Percentiles rank a stretch among this genome's conserved stretches.
These are phyloP conservation scores for Trinorchestia longiramus DNA, from an alignment of 1,140 invertebrate species.

Conservation along the genomic window DNA sequence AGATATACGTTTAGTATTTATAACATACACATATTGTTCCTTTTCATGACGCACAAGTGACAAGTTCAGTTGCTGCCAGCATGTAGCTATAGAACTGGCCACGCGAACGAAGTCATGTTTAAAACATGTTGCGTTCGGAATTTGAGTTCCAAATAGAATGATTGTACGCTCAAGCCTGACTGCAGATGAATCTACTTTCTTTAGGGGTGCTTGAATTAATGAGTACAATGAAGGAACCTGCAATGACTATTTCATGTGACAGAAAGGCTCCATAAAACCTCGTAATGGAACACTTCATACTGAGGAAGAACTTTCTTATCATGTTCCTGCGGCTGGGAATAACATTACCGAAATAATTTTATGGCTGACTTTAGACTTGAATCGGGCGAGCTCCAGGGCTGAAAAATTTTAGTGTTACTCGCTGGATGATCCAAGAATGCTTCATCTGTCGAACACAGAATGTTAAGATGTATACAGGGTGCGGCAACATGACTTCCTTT, in stretches of 20 bases:
- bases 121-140: not conserved
- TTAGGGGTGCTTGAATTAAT: conserved; percentile 20
- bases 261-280: conserved; percentile 12
- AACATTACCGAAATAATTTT: conserved; percentile 23
- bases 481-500: too few relatives aligned
- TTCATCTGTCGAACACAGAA: not conserved
- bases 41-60: not conserved
- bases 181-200: not conserved
- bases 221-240: not conserved
- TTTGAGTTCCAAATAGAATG: not conserved
- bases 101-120: not conserved
- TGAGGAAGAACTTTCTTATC: conserved; percentile 37
- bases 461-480: not conserved
- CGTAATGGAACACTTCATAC: conserved; percentile 31
- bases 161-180: not conserved
- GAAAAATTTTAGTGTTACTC: not conserved
- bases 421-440: not conserved
- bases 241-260: conserved; percentile 17
- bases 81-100: not conserved
- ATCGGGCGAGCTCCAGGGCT: not conserved
- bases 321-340: not conserved
- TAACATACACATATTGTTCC: not conserved
- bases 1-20: not conserved
- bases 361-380: not conserved
- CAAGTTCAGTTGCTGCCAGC: not conserved